phyloP scores from a whole-genome alignment of 2,113 vertebrate genomes.

The Pachypanchax playfairii region DNA sequence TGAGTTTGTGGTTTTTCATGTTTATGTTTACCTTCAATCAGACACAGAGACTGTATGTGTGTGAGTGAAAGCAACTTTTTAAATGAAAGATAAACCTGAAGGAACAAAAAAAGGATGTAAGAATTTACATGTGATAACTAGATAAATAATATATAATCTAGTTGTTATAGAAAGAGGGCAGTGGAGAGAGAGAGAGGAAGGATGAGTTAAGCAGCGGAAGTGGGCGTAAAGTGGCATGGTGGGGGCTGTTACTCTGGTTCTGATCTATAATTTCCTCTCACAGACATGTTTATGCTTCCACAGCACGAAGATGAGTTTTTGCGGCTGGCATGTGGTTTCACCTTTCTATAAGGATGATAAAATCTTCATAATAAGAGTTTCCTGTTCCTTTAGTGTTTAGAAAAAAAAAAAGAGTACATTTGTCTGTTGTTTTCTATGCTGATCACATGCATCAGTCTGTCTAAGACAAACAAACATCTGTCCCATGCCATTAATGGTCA shows the following conservation, averaged over 20 bases:
- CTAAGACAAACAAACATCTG: no score
- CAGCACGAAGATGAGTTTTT: slow-evolving; percentile 1
- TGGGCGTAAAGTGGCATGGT: slow-evolving; percentile 10
- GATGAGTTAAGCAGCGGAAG: slow-evolving; percentile 33
- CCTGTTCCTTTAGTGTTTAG: no score
- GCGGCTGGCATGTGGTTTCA: neutral
- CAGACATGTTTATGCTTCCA: slow-evolving; percentile 17
- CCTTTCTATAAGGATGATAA: no score
- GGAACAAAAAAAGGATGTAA: neutral
- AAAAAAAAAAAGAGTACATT: no score
- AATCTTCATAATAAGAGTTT: no score
- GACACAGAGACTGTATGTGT: neutral
- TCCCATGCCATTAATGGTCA: no score
- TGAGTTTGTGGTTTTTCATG: slow-evolving; percentile 53
- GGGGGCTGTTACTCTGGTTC: slow-evolving; percentile 23
- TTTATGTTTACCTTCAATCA: slow-evolving; percentile 8
- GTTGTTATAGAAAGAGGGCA: slow-evolving; percentile 6
- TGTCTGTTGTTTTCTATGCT: no score
- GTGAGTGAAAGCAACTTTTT: slow-evolving; percentile 2
- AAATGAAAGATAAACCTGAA: neutral
- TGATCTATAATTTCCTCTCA: slow-evolving; percentile 43
- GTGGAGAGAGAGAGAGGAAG: slow-evolving; percentile 5
- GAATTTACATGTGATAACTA: no score
- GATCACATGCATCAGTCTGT: no score
- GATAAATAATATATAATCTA: no score